Evolutionary conservation across 2,888 invertebrate genomes (phyloP).

Genomic region (Phlogophora meticulosa): DNA sequence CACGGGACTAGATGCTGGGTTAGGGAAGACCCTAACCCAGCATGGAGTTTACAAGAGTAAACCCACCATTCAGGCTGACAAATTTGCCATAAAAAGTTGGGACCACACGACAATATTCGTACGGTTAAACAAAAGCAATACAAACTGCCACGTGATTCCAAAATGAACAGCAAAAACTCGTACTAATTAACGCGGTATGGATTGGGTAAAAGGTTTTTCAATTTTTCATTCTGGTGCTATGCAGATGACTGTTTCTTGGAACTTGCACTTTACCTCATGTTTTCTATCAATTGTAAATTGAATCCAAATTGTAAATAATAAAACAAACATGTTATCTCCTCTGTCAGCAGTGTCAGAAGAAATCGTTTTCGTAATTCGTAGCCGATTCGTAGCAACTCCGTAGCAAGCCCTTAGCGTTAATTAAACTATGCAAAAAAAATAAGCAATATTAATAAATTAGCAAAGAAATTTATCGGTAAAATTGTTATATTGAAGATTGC

Average conservation of each 20-base stretch:
- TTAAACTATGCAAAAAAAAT: slow-evolving; percentile 1
- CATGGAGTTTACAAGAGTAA: too few species aligned
- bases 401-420: slow-evolving; percentile 13
- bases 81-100: neutral
- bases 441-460: neutral
- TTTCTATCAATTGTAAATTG: too few species aligned
- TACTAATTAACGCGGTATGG: too few species aligned
- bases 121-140: too few species aligned
- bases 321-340: too few species aligned
- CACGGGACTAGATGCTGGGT: neutral
- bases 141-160: too few species aligned
- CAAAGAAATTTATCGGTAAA: neutral
- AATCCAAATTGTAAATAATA: too few species aligned
- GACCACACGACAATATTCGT: too few species aligned
- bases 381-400: neutral
- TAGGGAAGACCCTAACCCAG: too few species aligned
- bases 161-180: too few species aligned
- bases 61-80: too few species aligned
- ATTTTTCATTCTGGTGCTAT: neutral
- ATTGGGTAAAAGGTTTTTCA: neutral
- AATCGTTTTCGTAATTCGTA: slow-evolving; percentile 9
- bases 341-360: neutral
- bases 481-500: neutral
- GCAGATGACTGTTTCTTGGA: neutral
- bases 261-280: neutral